A percentile compares a stretch with the other conserved stretches of the same genome.
phyloP scores from a whole-genome alignment of 2,113 vertebrate genomes.

The Labeo catla region DNA sequence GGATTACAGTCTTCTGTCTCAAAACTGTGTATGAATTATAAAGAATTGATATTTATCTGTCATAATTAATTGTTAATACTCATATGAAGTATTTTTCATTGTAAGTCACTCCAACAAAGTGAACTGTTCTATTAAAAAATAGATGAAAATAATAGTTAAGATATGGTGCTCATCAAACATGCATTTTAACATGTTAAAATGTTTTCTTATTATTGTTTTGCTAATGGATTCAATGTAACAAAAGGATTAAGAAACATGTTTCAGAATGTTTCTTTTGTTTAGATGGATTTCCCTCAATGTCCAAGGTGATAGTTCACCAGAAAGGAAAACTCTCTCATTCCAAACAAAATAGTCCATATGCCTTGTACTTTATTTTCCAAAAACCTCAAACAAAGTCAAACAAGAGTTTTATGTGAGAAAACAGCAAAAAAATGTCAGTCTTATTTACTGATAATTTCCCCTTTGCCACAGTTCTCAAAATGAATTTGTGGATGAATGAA shows the following conservation, averaged over 20 bases:
- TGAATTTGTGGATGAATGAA: background rate
- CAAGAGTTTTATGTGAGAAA: background rate
- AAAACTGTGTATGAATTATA: constrained; percentile 67
- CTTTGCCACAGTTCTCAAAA: background rate
- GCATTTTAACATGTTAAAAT: background rate
- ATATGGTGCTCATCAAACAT: background rate
- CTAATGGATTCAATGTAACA: background rate
- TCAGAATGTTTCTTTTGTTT: constrained; percentile 6
- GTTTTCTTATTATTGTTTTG: background rate
- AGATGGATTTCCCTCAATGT: background rate
- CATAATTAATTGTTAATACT: constrained; percentile 50
- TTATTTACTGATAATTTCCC: background rate
- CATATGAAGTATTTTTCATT: constrained; percentile 27
- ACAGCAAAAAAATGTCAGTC: background rate
- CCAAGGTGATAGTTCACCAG: background rate
- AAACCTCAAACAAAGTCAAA: background rate
- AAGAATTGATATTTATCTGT: constrained; percentile 56
- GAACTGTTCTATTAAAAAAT: constrained; percentile 23
- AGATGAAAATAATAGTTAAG: background rate
- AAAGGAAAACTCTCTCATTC: background rate
- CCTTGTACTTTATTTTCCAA: background rate
- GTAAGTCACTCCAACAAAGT: constrained; percentile 30
- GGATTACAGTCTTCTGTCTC: constrained; percentile 49
- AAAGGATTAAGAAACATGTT: background rate
- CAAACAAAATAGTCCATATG: background rate